These are phyloP conservation scores for Pygoscelis adeliae DNA, from an alignment of 2,113 vertebrate species.

Conservation along the genomic window DNA sequence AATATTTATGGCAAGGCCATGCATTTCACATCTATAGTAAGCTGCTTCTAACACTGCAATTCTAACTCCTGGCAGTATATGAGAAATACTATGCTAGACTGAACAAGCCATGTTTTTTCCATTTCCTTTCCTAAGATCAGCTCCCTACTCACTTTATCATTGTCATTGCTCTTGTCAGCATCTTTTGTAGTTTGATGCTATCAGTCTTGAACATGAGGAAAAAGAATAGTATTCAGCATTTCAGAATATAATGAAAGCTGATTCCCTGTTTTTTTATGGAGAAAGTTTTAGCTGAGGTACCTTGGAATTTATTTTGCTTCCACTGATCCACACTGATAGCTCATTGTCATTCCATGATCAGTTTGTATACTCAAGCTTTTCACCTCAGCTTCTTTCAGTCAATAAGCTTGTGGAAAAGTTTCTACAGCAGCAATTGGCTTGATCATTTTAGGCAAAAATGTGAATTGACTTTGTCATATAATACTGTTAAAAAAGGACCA, in stretches of 20 bases:
- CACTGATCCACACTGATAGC: neutral
- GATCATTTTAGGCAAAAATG: neutral
- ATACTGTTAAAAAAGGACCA: neutral
- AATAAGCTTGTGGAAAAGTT: neutral
- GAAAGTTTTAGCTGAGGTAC: neutral
- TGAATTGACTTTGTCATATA: neutral
- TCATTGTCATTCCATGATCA: neutral
- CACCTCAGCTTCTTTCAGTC: neutral
- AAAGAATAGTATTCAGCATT: neutral
- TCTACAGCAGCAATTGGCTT: neutral
- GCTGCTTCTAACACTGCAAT: neutral
- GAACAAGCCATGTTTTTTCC: neutral
- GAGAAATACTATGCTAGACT: neutral
- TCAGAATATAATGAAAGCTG: neutral
- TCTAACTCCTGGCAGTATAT: neutral
- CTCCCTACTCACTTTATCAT: neutral
- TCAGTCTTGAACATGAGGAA: neutral
- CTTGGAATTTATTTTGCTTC: neutral
- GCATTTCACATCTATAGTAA: neutral
- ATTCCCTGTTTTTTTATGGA: neutral
- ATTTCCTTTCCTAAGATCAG: neutral
- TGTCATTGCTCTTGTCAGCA: neutral
- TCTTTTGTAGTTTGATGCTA: slow-evolving; percentile 8
- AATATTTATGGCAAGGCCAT: neutral
- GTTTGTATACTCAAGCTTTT: neutral